Evolutionary conservation across 2,888 invertebrate species (phyloP).

Genomic region (Pyrochroa serraticornis): DNA sequence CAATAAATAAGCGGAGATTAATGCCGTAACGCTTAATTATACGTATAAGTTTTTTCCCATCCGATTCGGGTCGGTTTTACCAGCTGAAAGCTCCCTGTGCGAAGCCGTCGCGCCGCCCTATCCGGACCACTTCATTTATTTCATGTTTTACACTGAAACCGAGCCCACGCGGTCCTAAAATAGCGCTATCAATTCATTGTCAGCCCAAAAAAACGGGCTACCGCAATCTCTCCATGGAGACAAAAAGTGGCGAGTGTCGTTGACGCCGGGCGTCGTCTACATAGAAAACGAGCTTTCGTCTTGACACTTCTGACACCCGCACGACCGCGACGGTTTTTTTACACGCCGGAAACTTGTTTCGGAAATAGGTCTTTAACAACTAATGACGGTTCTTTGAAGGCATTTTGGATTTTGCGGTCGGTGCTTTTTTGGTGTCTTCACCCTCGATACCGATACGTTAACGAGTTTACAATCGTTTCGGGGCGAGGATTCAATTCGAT

Average conservation of each 20-base stretch:
- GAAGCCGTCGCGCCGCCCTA: neutral
- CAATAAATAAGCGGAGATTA: neutral
- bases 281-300: conserved; percentile 14
- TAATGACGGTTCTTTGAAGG: conserved; percentile 48
- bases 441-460: neutral
- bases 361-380: conserved; percentile 55
- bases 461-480: conserved; percentile 1
- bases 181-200: conserved; percentile 8
- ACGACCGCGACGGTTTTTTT: conserved; percentile 26
- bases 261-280: conserved; percentile 26
- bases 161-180: conserved; percentile 1
- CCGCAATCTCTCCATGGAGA: neutral
- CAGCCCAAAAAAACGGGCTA: neutral
- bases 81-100: neutral
- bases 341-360: conserved; percentile 53
- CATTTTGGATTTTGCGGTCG: conserved; percentile 19
- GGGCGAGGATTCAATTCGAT: no score
- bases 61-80: neutral
- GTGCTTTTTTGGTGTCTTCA: conserved; percentile 1
- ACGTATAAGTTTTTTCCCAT: neutral
- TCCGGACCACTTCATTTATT: neutral
- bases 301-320: conserved; percentile 34
- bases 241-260: conserved; percentile 27
- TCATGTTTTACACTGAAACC: conserved; percentile 1
- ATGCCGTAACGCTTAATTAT: neutral